Evolutionary conservation across 2,797 vertebrate species (phyloP).

Genomic region (Sebastolobus altivelis): DNA sequence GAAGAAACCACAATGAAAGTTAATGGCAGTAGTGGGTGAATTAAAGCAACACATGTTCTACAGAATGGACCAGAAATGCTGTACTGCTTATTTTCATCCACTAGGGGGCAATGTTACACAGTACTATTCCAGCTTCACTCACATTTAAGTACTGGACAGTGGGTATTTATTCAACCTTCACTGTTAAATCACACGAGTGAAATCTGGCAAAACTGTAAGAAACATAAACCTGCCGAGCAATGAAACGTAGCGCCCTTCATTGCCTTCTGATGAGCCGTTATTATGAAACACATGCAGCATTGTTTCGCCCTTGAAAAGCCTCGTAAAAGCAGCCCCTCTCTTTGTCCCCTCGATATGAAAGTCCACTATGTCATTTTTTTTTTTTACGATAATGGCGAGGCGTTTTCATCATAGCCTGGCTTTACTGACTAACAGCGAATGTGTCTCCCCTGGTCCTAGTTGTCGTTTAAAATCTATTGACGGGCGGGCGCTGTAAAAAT

Average conservation of each 20-base stretch:
- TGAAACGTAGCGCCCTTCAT: slow-evolving; percentile 50
- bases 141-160: neutral
- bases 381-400: slow-evolving; percentile 4
- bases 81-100: slow-evolving; percentile 55
- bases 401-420: slow-evolving; percentile 54
- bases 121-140: neutral
- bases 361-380: slow-evolving; percentile 50
- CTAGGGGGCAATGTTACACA: slow-evolving; percentile 77
- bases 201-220: slow-evolving; percentile 36
- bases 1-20: slow-evolving; percentile 5
- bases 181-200: slow-evolving; percentile 48
- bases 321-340: slow-evolving; percentile 36
- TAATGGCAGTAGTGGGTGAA: neutral
- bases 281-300: slow-evolving; percentile 64
- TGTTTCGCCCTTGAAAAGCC: slow-evolving; percentile 49
- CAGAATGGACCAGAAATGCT: neutral
- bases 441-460: slow-evolving; percentile 41
- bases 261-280: slow-evolving; percentile 48
- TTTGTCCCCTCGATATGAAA: slow-evolving; percentile 41
- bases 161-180: slow-evolving; percentile 48
- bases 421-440: slow-evolving; percentile 44
- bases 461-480: slow-evolving; percentile 53
- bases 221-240: slow-evolving; percentile 52
- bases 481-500: slow-evolving; percentile 45
- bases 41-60: neutral